These are phyloP conservation scores for Phaenicophaeus curvirostris DNA, from an alignment of 2,797 vertebrate species.

Conservation along the genomic window DNA sequence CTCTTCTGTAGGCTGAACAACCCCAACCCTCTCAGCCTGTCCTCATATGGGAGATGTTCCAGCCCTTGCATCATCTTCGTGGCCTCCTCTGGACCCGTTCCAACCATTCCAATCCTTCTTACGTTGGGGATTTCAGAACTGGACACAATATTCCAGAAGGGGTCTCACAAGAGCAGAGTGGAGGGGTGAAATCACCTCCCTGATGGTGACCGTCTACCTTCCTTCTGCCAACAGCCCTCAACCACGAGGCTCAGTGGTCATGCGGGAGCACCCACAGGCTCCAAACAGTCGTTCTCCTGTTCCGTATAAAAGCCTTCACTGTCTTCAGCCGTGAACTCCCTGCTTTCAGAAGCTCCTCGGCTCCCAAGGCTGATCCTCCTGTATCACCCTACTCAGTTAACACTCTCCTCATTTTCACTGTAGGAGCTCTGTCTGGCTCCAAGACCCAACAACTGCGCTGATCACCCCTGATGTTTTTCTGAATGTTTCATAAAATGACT, in stretches of 20 bases:
- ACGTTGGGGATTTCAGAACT: too few relatives aligned
- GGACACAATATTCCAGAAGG: too few relatives aligned
- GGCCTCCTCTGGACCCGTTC: too few relatives aligned
- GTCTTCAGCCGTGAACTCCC: background rate
- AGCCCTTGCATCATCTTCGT: too few relatives aligned
- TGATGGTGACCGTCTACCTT: background rate
- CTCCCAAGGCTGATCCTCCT: background rate
- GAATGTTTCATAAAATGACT: background rate
- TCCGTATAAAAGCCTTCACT: background rate
- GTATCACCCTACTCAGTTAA: background rate
- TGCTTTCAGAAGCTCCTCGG: background rate
- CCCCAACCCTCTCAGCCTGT: too few relatives aligned
- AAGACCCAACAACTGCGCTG: background rate
- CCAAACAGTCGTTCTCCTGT: background rate
- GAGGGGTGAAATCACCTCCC: too few relatives aligned
- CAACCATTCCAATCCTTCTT: too few relatives aligned
- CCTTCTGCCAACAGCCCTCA: background rate
- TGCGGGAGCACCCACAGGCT: background rate
- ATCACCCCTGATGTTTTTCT: too few relatives aligned
- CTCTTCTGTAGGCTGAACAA: too few relatives aligned
- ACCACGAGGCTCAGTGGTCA: background rate
- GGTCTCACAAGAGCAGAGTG: too few relatives aligned
- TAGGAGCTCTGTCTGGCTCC: background rate
- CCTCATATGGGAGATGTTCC: too few relatives aligned
- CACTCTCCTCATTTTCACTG: background rate